Evolutionary conservation across 2,888 invertebrate genomes (phyloP).

Genomic region (Drosophila merina): DNA sequence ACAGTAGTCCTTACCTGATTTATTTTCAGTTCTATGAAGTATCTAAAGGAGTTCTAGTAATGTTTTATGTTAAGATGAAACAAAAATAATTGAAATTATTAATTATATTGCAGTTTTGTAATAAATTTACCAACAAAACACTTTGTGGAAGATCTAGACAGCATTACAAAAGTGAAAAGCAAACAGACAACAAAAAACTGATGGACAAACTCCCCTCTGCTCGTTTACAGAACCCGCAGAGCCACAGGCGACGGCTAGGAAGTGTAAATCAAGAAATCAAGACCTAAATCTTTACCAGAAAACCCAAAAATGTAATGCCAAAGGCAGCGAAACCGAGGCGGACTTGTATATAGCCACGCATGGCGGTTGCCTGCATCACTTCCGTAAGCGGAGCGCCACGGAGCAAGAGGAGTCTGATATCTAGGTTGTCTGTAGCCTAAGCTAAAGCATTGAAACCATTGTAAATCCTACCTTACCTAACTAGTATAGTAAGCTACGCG

Average conservation of each 20-base stretch:
- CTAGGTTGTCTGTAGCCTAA: constrained; percentile 35
- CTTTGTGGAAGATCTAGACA: constrained; percentile 32
- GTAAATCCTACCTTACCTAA: constrained; percentile 53
- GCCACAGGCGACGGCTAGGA: constrained; percentile 36
- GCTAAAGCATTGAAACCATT: constrained; percentile 53
- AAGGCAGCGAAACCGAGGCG: constrained; percentile 53
- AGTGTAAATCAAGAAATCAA: constrained; percentile 43
- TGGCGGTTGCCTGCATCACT: constrained; percentile 78
- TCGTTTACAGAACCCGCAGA: constrained; percentile 69
- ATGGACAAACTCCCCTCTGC: constrained; percentile 67
- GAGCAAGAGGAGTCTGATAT: constrained; percentile 65
- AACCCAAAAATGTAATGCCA: constrained; percentile 44
- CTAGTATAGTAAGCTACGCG: constrained; percentile 52
- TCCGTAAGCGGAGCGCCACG: constrained; percentile 33
- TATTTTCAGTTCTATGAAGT: background rate
- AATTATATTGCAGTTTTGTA: background rate
- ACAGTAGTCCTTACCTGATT: background rate
- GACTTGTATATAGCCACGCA: constrained; percentile 77
- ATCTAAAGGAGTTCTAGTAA: background rate
- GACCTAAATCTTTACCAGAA: constrained; percentile 48
- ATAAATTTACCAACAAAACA: constrained; percentile 10
- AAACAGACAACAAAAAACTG: constrained; percentile 45
- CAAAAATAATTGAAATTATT: background rate
- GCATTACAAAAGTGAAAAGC: constrained; percentile 7
- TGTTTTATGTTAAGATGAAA: background rate